These are phyloP conservation scores for Mugil cephalus DNA, from an alignment of 2,113 vertebrate genomes.

Conservation along the genomic window DNA sequence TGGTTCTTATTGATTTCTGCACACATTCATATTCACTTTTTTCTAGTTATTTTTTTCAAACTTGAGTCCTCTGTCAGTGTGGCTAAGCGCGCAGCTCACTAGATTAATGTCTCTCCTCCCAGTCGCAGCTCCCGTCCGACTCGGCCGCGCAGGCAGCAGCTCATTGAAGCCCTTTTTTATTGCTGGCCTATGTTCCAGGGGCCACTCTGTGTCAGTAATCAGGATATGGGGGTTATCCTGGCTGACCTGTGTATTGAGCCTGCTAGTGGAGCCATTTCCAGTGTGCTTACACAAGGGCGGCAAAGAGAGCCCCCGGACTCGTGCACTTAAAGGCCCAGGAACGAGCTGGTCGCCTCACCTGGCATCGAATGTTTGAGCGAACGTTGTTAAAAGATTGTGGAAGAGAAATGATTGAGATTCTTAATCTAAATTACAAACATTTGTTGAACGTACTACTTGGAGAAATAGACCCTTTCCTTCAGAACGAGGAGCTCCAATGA, in stretches of 20 bases:
- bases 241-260: constrained; percentile 83
- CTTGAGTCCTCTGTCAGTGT: neutral
- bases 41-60: constrained; percentile 5
- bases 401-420: constrained; percentile 16
- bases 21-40: constrained; percentile 38
- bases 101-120: constrained; percentile 25
- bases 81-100: neutral
- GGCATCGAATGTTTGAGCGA: constrained; percentile 45
- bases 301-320: constrained; percentile 28
- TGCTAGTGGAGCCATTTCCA: constrained; percentile 70
- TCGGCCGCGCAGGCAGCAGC: constrained; percentile 47
- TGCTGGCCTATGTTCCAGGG: constrained; percentile 78
- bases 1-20: constrained; percentile 34
- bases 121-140: constrained; percentile 21
- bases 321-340: no score
- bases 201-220: constrained; percentile 83
- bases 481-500: neutral
- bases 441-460: neutral
- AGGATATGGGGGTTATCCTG: constrained; percentile 89
- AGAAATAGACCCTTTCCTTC: no score
- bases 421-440: neutral
- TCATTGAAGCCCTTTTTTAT: constrained; percentile 71
- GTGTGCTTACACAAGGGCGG: constrained; percentile 39
- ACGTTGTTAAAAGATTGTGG: constrained; percentile 13
- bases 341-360: constrained; percentile 42